Conservation (phyloP, 1,140 invertebrate species). For the Drosophila bocqueti region DNA sequence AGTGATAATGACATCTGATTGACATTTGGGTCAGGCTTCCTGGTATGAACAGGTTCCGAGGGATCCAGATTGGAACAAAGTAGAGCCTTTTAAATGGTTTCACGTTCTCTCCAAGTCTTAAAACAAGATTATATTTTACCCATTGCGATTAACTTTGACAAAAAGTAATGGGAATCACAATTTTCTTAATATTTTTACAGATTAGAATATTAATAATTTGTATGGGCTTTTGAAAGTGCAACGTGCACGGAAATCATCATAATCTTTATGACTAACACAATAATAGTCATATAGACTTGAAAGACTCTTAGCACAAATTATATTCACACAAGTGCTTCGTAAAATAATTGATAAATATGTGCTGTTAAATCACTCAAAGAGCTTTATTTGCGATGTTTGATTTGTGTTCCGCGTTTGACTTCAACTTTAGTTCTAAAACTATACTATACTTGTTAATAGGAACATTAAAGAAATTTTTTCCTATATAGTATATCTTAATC, state of each 20-base stretch:
- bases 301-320: too few species aligned
- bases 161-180: background rate
- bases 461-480: too few species aligned
- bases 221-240: background rate
- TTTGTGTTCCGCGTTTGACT: background rate
- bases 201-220: background rate
- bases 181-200: background rate
- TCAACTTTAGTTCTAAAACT: background rate
- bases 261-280: too few species aligned
- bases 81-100: conserved; percentile 1
- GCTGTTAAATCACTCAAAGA: background rate
- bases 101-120: background rate
- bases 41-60: conserved; percentile 17
- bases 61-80: background rate
- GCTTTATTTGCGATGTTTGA: background rate
- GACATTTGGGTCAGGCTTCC: conserved; percentile 71
- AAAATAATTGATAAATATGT: background rate
- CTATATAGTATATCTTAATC: too few species aligned
- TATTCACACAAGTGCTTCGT: background rate
- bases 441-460: background rate
- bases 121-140: background rate
- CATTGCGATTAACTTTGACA: background rate
- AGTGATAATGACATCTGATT: conserved; percentile 66
- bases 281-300: background rate
- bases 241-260: too few species aligned